These are phyloP conservation scores for Oncorhynchus nerka DNA, from an alignment of 2,113 vertebrate genomes.

Conservation along the genomic window DNA sequence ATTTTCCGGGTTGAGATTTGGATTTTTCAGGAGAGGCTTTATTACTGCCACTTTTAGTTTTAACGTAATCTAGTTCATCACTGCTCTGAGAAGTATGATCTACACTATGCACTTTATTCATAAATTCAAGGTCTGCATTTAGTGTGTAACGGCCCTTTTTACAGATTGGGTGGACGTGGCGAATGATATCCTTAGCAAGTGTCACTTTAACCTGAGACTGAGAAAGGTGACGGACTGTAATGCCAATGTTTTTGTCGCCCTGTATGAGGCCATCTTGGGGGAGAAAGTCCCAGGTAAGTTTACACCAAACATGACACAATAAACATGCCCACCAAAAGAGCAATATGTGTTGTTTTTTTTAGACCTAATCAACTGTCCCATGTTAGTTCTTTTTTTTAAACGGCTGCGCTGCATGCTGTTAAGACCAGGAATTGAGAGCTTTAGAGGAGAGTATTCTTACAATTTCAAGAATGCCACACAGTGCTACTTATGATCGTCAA, in stretches of 20 bases:
- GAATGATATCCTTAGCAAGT: slow-evolving; percentile 86
- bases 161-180: slow-evolving; percentile 89
- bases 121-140: no score
- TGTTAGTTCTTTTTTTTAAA: not conserved
- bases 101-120: not conserved
- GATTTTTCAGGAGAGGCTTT: no score
- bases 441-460: slow-evolving; percentile 16
- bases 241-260: slow-evolving; percentile 81
- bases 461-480: slow-evolving; percentile 34
- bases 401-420: not conserved
- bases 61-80: no score
- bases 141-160: slow-evolving; percentile 6
- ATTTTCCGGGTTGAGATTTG: no score
- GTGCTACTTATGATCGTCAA: slow-evolving; percentile 18
- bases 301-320: not conserved
- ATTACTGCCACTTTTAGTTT: no score
- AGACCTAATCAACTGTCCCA: not conserved
- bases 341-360: not conserved
- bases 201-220: slow-evolving; percentile 78
- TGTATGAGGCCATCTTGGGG: slow-evolving; percentile 89
- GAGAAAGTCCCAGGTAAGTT: slow-evolving; percentile 92
- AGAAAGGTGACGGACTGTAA: slow-evolving; percentile 83
- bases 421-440: not conserved
- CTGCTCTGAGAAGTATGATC: not conserved
- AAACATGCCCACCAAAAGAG: not conserved